Evolutionary conservation across 2,888 invertebrate genomes (phyloP).

Genomic region (Drosophila testacea): DNA sequence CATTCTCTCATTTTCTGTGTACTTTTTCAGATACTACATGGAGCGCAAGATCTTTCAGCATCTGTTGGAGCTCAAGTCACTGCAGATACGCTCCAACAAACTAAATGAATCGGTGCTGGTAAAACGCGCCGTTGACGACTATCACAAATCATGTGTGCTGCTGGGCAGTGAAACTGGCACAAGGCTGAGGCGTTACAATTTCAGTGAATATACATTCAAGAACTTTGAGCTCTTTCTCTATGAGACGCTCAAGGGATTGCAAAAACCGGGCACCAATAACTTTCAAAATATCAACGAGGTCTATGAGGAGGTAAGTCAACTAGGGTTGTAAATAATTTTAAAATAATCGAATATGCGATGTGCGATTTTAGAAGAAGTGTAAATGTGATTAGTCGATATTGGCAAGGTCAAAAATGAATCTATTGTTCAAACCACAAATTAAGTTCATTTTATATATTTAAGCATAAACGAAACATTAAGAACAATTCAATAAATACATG

Average conservation of each 20-base stretch:
- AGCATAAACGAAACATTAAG: no score
- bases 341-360: no score
- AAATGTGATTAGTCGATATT: no score
- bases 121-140: constrained; percentile 94
- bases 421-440: no score
- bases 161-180: constrained; percentile 86
- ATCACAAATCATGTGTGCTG: constrained; percentile 90
- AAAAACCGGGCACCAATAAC: constrained; percentile 89
- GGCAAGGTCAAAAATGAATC: no score
- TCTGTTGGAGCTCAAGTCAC: constrained; percentile 94
- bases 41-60: constrained; percentile 97
- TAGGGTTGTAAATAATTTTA: no score
- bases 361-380: no score
- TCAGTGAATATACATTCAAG: constrained; percentile 89
- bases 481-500: no score
- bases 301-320: constrained; percentile 87
- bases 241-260: constrained; percentile 92
- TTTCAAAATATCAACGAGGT: constrained; percentile 88
- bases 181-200: constrained; percentile 87
- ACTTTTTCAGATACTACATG: constrained; percentile 90
- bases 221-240: constrained; percentile 95
- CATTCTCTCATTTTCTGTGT: not conserved
- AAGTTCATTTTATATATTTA: no score
- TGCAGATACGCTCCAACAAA: constrained; percentile 95
- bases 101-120: constrained; percentile 94